phyloP scores from a whole-genome alignment of 2,797 vertebrate genomes.

The Hafferia zeledoni region DNA sequence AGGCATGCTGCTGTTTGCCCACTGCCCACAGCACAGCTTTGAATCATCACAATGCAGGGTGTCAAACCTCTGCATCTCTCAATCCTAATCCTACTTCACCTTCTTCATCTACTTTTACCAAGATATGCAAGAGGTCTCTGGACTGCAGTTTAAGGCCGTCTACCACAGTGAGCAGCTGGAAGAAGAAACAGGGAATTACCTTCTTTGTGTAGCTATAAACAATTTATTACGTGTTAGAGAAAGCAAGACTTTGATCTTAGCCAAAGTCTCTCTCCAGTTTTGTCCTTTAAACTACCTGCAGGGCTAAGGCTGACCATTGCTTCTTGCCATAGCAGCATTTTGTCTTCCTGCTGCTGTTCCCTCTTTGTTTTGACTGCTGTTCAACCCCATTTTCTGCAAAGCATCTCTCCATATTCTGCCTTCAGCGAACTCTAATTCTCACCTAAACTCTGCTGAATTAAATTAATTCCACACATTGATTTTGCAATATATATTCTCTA shows the following conservation, averaged over 20 bases:
- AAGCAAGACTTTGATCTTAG: background rate
- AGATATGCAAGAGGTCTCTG: background rate
- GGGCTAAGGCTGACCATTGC: background rate
- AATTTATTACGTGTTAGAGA: background rate
- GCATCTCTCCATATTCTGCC: background rate
- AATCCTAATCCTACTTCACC: background rate
- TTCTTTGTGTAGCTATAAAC: background rate
- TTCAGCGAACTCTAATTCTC: background rate
- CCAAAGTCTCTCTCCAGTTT: background rate
- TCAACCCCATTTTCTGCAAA: background rate
- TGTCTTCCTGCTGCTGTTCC: background rate
- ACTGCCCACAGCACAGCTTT: background rate
- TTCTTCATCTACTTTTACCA: background rate
- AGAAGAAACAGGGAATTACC: background rate
- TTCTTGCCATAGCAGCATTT: background rate
- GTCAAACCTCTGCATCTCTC: background rate
- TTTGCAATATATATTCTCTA: background rate
- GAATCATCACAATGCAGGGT: fast-evolving
- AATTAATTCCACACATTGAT: background rate
- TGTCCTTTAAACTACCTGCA: background rate
- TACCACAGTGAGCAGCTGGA: background rate
- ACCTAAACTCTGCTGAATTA: background rate
- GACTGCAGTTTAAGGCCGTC: background rate
- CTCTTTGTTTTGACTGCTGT: background rate
- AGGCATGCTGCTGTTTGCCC: background rate